These are phyloP conservation scores for Gallinago media DNA, from an alignment of 2,113 vertebrate species.

Conservation along the genomic window DNA sequence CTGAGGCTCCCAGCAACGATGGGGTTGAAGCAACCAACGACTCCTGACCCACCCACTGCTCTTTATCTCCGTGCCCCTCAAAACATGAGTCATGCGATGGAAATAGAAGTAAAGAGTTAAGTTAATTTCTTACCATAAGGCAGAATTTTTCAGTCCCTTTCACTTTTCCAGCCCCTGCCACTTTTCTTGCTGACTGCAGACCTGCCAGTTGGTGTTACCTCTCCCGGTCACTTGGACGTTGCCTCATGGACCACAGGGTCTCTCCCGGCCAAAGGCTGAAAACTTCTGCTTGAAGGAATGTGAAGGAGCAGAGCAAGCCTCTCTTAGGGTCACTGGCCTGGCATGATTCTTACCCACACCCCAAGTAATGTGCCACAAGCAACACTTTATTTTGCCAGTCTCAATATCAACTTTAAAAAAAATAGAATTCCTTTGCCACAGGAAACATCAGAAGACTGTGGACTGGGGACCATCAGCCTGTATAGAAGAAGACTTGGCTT, in stretches of 20 bases:
- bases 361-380: background rate
- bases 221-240: background rate
- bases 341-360: background rate
- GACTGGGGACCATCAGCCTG: accelerated
- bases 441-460: background rate
- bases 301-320: background rate
- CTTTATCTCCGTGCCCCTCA: background rate
- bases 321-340: background rate
- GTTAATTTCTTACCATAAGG: background rate
- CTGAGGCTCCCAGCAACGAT: background rate
- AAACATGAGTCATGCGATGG: accelerated
- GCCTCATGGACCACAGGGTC: background rate
- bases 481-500: background rate
- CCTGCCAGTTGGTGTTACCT: background rate
- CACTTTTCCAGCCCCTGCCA: background rate
- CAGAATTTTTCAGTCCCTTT: conserved; percentile 1
- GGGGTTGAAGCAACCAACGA: background rate
- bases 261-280: background rate
- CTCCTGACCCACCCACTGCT: background rate
- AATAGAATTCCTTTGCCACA: background rate
- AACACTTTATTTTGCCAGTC: background rate
- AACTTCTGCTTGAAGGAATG: background rate
- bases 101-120: background rate
- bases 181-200: background rate
- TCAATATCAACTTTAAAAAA: background rate